Conservation (phyloP, 2,797 vertebrate genomes). For the Rhinichthys osculus region DNA sequence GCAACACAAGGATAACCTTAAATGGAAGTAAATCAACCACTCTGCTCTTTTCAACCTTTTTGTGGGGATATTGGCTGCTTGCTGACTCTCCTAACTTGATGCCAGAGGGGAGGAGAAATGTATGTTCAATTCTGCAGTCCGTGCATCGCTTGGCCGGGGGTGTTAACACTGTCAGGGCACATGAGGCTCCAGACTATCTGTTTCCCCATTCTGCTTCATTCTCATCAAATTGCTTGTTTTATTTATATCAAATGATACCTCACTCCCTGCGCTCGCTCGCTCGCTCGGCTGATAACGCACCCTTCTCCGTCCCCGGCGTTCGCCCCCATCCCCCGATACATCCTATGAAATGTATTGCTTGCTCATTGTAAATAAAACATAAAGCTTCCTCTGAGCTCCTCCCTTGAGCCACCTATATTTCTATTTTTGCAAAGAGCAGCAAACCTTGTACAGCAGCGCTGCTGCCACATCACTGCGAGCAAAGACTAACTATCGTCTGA, state of each 20-base stretch:
- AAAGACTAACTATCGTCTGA: conserved; percentile 55
- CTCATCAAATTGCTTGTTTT: conserved; percentile 78
- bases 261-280: conserved; percentile 32
- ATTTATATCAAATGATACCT: conserved; percentile 76
- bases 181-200: conserved; percentile 67
- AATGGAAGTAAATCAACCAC: conserved; percentile 66
- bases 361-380: conserved; percentile 91
- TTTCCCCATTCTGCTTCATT: conserved; percentile 78
- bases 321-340: conserved; percentile 47
- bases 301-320: conserved; percentile 43
- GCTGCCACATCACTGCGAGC: conserved; percentile 54
- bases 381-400: conserved; percentile 74
- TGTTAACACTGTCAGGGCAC: conserved; percentile 50
- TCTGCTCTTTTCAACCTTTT: conserved; percentile 51
- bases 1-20: conserved; percentile 62
- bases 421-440: conserved; percentile 76
- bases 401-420: conserved; percentile 74
- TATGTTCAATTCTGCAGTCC: conserved; percentile 62
- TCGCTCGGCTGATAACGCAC: conserved; percentile 44
- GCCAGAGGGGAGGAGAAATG: conserved; percentile 59
- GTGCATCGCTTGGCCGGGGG: conserved; percentile 31
- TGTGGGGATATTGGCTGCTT: conserved; percentile 64
- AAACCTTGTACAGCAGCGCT: conserved; percentile 65
- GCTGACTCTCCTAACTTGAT: conserved; percentile 64
- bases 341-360: conserved; percentile 81